phyloP scores from a whole-genome alignment of 2,797 vertebrate genomes.

The Avahi laniger region DNA sequence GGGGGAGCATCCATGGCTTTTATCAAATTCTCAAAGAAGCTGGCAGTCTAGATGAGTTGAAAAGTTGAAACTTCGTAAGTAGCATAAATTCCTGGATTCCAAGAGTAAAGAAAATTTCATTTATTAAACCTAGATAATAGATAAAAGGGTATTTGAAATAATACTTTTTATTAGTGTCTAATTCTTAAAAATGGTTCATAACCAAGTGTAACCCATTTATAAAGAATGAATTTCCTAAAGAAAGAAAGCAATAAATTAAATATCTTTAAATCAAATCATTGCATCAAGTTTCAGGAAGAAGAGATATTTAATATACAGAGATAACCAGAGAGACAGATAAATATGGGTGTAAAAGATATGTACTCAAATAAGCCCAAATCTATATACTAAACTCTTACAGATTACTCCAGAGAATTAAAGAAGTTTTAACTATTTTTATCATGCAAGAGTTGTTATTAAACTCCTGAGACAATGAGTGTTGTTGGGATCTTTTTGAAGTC shows the following conservation, averaged over 20 bases:
- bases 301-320: not conserved
- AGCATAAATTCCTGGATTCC: not conserved
- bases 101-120: not conserved
- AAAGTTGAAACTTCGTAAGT: not conserved
- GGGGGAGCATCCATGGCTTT: not conserved
- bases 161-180: not conserved
- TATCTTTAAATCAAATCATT: not conserved
- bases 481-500: not conserved
- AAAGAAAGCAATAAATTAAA: not conserved
- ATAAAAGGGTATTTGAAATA: not conserved
- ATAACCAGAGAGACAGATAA: not conserved
- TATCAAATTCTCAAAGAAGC: not conserved
- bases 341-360: not conserved
- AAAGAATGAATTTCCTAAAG: not conserved
- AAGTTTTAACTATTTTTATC: not conserved
- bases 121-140: not conserved
- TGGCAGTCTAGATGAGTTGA: not conserved
- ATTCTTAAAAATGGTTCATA: not conserved
- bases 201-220: not conserved
- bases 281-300: not conserved
- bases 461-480: not conserved
- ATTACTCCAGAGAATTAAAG: not conserved
- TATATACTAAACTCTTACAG: not conserved
- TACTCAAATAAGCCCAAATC: not conserved
- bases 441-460: not conserved